Base-by-base conservation (phyloP, 2,113 vertebrate species). In the Callospermophilus lateralis region DNA sequence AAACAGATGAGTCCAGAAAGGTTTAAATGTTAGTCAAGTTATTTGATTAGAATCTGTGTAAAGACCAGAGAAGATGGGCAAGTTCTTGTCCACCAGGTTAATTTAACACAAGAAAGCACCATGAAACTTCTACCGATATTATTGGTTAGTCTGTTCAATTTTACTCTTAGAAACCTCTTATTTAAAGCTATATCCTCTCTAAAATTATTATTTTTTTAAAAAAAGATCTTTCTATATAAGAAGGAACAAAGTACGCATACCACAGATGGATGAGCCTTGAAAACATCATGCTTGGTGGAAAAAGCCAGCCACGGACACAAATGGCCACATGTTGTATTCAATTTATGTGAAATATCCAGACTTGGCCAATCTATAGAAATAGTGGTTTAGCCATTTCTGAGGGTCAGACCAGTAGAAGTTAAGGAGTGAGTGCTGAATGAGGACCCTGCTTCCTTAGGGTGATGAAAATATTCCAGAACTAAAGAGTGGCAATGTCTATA, bases 91-190 rank as follows among this genome's bases (percentile, higher is more conserved):
- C 19, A 63, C 53, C n/a, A 34, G 6, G 7, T 92, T 58, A 76
- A 87, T 32, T 77, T 70, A 53, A 78, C 37, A 28, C 17, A 61
- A 0, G 48, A 39, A 0, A 45, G 4, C 42, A 53, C 17, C 4
- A 39, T 39, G 34, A 87, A 88, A 73, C 74, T 88, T 70, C 55
- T 70, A 19, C 42, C 48, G 19, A 16, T 20, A 42, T 4, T 53
- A 48, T 89, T 73, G 89, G 32, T 76, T 48, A 39, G 67, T 58
- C 37, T 76, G 12, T 84, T 80, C 8, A 28, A n/a, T 72, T 84
- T 96, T 92, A 84, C 39, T 90, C 32, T 83, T 63, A 55, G 37
- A 51, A 88, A 76, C 63, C 28, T 76, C 45, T 67, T 55, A 42
- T 22, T 70, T 24, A 20, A 26, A 48, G 19, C 48, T 90, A 34